A percentile compares a stretch with the other conserved stretches of the same genome.
These are phyloP conservation scores for Seriola dumerili DNA, from an alignment of 2,113 vertebrate species.

Conservation along the genomic window DNA sequence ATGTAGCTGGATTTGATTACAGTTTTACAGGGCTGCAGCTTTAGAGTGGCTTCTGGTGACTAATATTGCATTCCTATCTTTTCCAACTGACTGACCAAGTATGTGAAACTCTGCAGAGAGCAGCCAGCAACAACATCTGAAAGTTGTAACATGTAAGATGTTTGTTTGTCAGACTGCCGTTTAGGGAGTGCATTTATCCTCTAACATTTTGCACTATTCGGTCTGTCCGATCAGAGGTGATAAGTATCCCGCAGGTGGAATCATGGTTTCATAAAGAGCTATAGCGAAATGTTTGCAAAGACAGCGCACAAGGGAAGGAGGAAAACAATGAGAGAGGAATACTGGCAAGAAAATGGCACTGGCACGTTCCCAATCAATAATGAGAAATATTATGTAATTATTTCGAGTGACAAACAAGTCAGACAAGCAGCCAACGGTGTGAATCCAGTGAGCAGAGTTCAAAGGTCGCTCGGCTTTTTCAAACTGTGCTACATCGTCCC, in stretches of 20 bases:
- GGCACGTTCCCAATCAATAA: background rate
- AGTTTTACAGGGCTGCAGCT: background rate
- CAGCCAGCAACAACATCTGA: constrained; percentile 3
- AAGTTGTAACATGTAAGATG: constrained; percentile 8
- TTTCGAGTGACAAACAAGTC: background rate
- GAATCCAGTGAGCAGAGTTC: constrained; percentile 39
- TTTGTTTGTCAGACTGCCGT: constrained; percentile 41
- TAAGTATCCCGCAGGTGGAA: background rate
- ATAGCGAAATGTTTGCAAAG: background rate
- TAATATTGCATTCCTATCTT: background rate
- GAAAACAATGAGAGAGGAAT: background rate
- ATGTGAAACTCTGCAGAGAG: constrained; percentile 16
- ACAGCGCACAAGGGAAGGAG: background rate
- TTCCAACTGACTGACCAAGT: background rate
- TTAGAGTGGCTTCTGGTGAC: background rate
- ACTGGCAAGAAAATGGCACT: background rate
- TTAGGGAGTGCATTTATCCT: background rate
- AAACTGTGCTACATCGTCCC: constrained; percentile 54
- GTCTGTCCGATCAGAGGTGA: background rate
- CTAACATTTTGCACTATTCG: background rate
- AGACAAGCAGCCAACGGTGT: background rate
- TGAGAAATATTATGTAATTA: background rate
- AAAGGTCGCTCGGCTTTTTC: constrained; percentile 53
- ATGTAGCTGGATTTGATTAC: background rate
- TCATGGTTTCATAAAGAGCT: background rate